These are phyloP conservation scores for Istiophorus platypterus DNA, from an alignment of 2,113 vertebrate species.

Conservation along the genomic window DNA sequence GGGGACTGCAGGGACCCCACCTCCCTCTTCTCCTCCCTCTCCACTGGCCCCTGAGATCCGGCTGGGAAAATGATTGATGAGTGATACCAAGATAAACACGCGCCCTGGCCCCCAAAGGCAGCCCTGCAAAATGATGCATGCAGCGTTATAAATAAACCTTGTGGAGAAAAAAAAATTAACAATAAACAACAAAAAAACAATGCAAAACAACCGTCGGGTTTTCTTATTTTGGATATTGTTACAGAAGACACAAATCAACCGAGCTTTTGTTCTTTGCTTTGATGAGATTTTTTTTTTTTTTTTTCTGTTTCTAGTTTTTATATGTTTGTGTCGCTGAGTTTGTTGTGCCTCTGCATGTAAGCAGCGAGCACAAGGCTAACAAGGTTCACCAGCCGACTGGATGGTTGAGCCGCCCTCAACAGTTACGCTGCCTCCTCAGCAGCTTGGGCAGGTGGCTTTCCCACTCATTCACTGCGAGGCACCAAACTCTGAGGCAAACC, in stretches of 20 bases:
- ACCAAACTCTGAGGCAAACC: slow-evolving; percentile 59
- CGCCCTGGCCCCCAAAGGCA: slow-evolving; percentile 74
- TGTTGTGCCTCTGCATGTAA: slow-evolving; percentile 43
- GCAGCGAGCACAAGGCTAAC: slow-evolving; percentile 67
- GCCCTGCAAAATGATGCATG: slow-evolving; percentile 81
- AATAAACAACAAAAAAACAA: slow-evolving; percentile 76
- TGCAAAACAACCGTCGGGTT: slow-evolving; percentile 66
- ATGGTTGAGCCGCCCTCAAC: slow-evolving; percentile 69
- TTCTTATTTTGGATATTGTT: slow-evolving; percentile 49
- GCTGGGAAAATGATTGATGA: slow-evolving; percentile 85
- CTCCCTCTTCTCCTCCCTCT: slow-evolving; percentile 56
- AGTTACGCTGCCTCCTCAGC: slow-evolving; percentile 56
- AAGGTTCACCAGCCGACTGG: slow-evolving; percentile 74
- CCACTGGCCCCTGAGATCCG: slow-evolving; percentile 78
- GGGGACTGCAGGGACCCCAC: slow-evolving; percentile 75
- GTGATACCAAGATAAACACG: slow-evolving; percentile 84
- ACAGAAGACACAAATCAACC: slow-evolving; percentile 38
- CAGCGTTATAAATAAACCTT: slow-evolving; percentile 80
- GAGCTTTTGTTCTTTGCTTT: slow-evolving; percentile 48
- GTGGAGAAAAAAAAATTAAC: slow-evolving; percentile 49
- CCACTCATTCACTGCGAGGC: slow-evolving; percentile 64
- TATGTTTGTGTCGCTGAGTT: slow-evolving; percentile 22
- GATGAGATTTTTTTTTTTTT: slow-evolving; percentile 48
- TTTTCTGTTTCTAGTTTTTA: slow-evolving; percentile 23
- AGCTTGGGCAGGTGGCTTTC: slow-evolving; percentile 64